Evolutionary conservation across 1,140 invertebrate species (phyloP), one percentile per base, ranked within the genome.

Genomic region (Hydropsyche tenuis): DNA sequence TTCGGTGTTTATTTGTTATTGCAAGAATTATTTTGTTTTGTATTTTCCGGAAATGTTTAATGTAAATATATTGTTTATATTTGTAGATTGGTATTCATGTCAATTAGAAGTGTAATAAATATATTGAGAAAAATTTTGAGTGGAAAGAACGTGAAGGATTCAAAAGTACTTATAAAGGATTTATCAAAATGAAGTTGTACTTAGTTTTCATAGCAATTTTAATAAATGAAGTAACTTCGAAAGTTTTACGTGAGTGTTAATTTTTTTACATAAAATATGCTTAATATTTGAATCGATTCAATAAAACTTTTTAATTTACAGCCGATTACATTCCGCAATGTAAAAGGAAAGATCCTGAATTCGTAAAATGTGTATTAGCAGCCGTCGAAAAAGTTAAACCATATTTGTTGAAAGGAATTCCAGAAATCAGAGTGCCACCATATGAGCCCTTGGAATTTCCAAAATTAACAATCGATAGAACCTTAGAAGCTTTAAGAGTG

Each of bases 371-470:
- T 74, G 78, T 91, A 0, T 37, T 88, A 25, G 81, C 88, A 45
- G 85, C 87, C 64, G 79, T 91, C 1, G 86, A 90, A 73, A 81
- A 80, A 1, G 78, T 90, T 30, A 86, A 85, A 46, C 88, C 89
- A 0, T 84, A 86, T 48, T 79, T 92, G 4, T 78, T 84, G 1
- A 86, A 87, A 46, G 91, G 91, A 2, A 88, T 91, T 12, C 88
- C 88, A 0, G 86, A 89, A 73, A 81, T 91, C 14, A 88, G 88
- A 73, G 79, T 91, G 1, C 91, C 90, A 0, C 79, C 88, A 0
- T 75, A 91, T 27, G 91, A 92, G 74, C 90, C 91, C 0, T 85
- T 92, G 62, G 78, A 81, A 5, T 83, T 92, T 3, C 89, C 89
- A 0, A 86, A 87, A 0, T 81, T 91, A 66, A 87, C 87, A 18